Evolutionary conservation across 2,113 vertebrate genomes (phyloP).

Genomic region (Condylura cristata): DNA sequence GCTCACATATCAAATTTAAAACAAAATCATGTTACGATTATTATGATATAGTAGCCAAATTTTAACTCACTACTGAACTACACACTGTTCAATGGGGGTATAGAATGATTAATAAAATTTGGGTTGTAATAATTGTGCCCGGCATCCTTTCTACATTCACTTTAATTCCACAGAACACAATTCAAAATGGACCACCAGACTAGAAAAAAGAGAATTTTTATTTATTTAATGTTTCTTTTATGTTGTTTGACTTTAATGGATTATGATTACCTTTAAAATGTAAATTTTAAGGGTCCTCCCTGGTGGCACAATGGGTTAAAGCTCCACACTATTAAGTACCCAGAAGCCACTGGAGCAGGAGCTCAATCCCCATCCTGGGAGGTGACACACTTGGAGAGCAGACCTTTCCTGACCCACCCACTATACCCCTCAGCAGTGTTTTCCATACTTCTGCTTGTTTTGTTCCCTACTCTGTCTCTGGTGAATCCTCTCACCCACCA

Average conservation of each 20-base stretch:
- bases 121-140: neutral
- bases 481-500: too few species aligned
- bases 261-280: neutral
- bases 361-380: too few species aligned
- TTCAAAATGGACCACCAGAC: neutral
- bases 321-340: too few species aligned
- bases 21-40: neutral
- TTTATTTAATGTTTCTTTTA: neutral
- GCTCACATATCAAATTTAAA: neutral
- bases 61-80: constrained; percentile 28
- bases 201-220: constrained; percentile 8
- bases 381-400: too few species aligned
- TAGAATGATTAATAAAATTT: neutral
- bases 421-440: too few species aligned
- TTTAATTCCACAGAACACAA: constrained; percentile 8
- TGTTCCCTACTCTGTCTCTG: too few species aligned
- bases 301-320: too few species aligned
- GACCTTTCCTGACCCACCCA: too few species aligned
- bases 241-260: neutral
- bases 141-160: constrained; percentile 1
- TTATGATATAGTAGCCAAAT: neutral
- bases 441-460: too few species aligned
- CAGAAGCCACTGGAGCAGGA: too few species aligned
- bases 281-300: too few species aligned
- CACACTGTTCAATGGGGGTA: neutral